Evolutionary conservation across 2,797 vertebrate genomes (phyloP), one percentile per base, ranked within the genome.

Genomic region (Delichon dasypus): DNA sequence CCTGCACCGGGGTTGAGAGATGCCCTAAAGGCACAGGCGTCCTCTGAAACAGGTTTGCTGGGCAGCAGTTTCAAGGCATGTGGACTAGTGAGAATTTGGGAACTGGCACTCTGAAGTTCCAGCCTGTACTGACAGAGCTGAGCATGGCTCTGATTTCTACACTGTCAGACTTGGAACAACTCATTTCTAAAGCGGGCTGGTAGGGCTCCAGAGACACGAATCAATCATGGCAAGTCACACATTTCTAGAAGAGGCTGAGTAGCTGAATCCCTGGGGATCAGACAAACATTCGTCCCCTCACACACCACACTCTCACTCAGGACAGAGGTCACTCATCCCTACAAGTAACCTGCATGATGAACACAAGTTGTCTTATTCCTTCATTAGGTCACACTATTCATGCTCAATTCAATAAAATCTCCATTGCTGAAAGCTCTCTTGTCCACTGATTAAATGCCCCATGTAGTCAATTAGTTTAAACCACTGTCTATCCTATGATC

Each of bases 1-100:
- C 54, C 71, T 5, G 8, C 20, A 32, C 0, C 0, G 5, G 23
- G 36, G 27, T 5, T 2, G 2, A 71, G n/a, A 76, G 27, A 45
- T 48, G 57, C 27, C 40, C 48, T 1, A 6, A 61, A 57, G 51
- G 45, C 44, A 73, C 60, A 40, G 51, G 5, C 10, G 50, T 21
- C 8, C 55, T 54, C 38, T 42, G 5, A 54, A 70, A 36, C 0
- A 2, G 8, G 20, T 58, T 77, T 85, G 44, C 20, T 67, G 30
- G 51, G 57, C 55, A 48, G 58, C 5, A 5, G 32, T 38, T 72
- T 30, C 64, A 53, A 16, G 2, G 2, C 25, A 7, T 3, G 9
- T 32, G 51, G 27, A 21, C 22, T 25, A 47, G 29, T 3, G 64
- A 27, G 57, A 55, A 61, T 67, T 38, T 71, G 53, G 57, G 64